Percentiles rank a stretch among this genome's conserved stretches.
phyloP scores from a whole-genome alignment of 2,888 invertebrate genomes.

The Ormyrus rosae region DNA sequence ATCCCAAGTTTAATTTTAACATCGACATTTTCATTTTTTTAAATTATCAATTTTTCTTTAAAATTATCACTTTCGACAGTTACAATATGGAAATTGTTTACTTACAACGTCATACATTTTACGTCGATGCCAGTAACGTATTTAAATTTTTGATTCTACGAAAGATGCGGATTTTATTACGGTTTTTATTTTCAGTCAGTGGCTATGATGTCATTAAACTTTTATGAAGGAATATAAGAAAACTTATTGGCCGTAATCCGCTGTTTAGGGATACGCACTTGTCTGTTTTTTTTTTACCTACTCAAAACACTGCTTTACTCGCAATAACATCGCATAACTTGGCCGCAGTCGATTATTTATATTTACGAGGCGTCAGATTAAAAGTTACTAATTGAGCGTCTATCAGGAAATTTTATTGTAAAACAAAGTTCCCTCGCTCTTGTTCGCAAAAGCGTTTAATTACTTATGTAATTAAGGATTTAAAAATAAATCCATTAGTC shows the following conservation, averaged over 20 bases:
- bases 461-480: conserved; percentile 2
- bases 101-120: too few species aligned
- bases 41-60: too few species aligned
- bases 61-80: too few species aligned
- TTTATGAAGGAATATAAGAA: conserved; percentile 50
- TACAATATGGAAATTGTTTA: too few species aligned
- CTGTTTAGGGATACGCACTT: conserved; percentile 41
- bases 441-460: conserved; percentile 18
- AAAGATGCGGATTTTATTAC: conserved; percentile 36
- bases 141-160: conserved; percentile 26
- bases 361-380: conserved; percentile 30
- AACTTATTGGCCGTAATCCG: conserved; percentile 52
- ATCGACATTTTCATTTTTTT: too few species aligned
- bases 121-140: too few species aligned
- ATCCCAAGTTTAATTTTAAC: too few species aligned
- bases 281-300: conserved; percentile 39
- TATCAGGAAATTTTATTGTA: conserved; percentile 35
- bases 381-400: conserved; percentile 37
- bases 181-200: conserved; percentile 37
- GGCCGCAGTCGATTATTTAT: conserved; percentile 27
- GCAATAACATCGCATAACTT: conserved; percentile 32
- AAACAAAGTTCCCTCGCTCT: conserved; percentile 14
- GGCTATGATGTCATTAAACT: conserved; percentile 46
- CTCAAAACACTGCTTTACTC: conserved; percentile 35
- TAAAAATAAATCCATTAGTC: too few species aligned